These are phyloP conservation scores for Aplidium turbinatum DNA, from an alignment of 23 tunicate genomes.

Conservation along the genomic window DNA sequence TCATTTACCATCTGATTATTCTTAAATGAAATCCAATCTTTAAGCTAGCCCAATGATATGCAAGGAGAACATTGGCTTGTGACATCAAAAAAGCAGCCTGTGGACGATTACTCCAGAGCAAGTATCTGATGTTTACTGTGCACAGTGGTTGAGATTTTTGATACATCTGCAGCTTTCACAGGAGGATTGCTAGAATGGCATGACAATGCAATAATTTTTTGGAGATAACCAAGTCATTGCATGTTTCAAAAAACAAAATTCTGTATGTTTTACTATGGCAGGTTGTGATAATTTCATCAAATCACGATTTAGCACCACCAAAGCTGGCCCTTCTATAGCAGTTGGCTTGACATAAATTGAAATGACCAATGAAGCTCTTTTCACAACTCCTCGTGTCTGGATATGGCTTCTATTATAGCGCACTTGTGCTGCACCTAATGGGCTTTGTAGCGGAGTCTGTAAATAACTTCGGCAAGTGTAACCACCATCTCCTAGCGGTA, in stretches of 20 bases:
- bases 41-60: not conserved
- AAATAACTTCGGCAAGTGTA: too few relatives aligned
- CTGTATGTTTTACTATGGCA: slow-evolving; percentile 1
- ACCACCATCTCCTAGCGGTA: too few relatives aligned
- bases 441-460: too few relatives aligned
- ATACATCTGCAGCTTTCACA: not conserved
- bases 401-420: too few relatives aligned
- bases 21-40: slow-evolving; percentile 1
- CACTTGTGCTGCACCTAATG: too few relatives aligned
- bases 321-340: slow-evolving; percentile 6
- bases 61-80: slow-evolving; percentile 12
- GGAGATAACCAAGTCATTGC: slow-evolving; percentile 3
- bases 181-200: slow-evolving; percentile 15
- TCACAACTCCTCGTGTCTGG: too few relatives aligned
- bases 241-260: slow-evolving; percentile 9
- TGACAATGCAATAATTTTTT: slow-evolving; percentile 4
- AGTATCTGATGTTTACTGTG: not conserved
- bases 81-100: slow-evolving; percentile 9
- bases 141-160: slow-evolving; percentile 8
- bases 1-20: slow-evolving; percentile 16
- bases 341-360: slow-evolving; percentile 6
- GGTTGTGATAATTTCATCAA: slow-evolving; percentile 11
- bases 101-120: slow-evolving; percentile 11
- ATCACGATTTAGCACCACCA: slow-evolving; percentile 6
- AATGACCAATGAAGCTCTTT: slow-evolving; percentile 1